These are phyloP conservation scores for Azemiops feae DNA, from an alignment of 2,113 vertebrate genomes.

Conservation along the genomic window DNA sequence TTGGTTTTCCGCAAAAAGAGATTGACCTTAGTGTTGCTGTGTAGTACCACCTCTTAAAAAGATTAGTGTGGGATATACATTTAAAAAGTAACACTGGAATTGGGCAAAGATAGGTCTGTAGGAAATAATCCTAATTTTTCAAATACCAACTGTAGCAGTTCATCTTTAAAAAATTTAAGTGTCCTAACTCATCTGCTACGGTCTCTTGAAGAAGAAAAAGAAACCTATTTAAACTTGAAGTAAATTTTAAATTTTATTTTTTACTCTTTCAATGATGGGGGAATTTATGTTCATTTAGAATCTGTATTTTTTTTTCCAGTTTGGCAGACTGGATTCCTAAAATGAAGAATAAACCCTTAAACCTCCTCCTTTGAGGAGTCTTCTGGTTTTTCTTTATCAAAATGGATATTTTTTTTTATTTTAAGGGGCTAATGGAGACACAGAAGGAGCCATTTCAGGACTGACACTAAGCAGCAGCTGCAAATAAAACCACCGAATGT, in stretches of 20 bases:
- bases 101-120: not conserved
- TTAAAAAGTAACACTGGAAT: not conserved
- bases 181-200: not conserved
- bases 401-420: not conserved
- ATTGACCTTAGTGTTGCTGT: not conserved
- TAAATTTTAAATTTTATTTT: not conserved
- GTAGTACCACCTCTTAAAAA: not conserved
- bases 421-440: not conserved
- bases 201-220: not conserved
- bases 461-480: not conserved
- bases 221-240: not conserved
- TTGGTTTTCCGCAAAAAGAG: not conserved
- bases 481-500: not conserved
- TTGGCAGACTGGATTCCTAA: not conserved
- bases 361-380: not conserved
- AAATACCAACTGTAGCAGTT: not conserved
- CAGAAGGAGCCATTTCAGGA: not conserved
- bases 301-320: not conserved
- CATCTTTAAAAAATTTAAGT: not conserved
- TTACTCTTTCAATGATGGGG: not conserved
- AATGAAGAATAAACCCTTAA: conserved; percentile 14
- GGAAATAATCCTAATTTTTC: not conserved
- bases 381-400: not conserved
- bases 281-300: conserved; percentile 6
- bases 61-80: not conserved